Base-by-base conservation (phyloP, 2,113 vertebrate genomes). In the Antigone vipio region DNA sequence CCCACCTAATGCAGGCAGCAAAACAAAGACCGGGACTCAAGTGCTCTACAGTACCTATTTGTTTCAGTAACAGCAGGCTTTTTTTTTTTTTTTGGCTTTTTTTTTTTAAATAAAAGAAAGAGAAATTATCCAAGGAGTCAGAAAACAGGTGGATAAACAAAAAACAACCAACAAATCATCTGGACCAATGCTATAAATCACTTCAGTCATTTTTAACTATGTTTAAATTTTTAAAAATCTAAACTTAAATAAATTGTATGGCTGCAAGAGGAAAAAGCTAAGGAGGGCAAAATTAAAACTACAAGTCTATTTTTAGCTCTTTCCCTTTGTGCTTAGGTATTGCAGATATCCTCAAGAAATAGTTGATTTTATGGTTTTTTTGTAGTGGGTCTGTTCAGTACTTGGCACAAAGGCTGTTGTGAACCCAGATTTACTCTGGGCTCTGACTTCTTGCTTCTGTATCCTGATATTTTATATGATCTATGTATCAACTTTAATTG, bases 71-170 rank as follows among this genome's bases (percentile, higher is more conserved):
- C 97, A 97, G 98, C 96, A 96, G 93, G 94, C 92, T 87, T 62
- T 42, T 42, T 42, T 42, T 40, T 40, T 11, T 12, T 42, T 42
- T 42, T 45, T 38, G 9, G 38, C 4, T 44, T 20, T 69, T 53
- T 69, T 64, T 83, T 93, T 83, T 88, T 63, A 2, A 84, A 94
- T 92, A 64, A 87, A 92, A 82, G 82, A 93, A 91, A 94, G 69
- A 93, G 53, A 91, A 93, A 95, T 94, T 93, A 96, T 97, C 97
- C 94, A 96, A 96, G 90, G 94, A 97, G 95, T 97, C 95, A 96
- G 88, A 97, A 97, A 98, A 98, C 96, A 98, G 96, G 97, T 97
- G 97, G 96, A 82, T 97, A 97, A 97, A 98, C 95, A 98, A 97
- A 97, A 96, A 93, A 85, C 92, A 97, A 91, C 89, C 75, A 95